A percentile compares a stretch with the other conserved stretches of the same genome.
Conservation (phyloP, 2,113 vertebrate genomes). For the Marmota flaviventris region DNA sequence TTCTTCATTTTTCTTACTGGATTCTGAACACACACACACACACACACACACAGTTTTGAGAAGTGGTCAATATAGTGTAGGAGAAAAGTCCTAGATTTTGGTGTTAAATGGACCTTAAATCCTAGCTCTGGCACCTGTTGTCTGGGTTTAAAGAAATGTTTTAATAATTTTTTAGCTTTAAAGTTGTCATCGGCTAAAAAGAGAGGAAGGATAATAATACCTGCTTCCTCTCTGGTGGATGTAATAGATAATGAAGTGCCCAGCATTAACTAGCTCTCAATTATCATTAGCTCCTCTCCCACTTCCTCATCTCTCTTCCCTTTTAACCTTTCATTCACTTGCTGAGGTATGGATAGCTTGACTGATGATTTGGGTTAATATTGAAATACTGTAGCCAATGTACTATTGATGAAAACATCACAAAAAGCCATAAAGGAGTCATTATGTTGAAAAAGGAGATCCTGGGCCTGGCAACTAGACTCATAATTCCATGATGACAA, state of each 20-base stretch:
- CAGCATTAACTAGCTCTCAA: neutral
- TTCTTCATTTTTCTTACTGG: neutral
- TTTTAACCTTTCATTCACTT: neutral
- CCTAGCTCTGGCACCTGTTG: neutral
- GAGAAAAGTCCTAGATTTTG: neutral
- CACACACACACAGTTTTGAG: neutral
- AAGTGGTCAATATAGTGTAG: neutral
- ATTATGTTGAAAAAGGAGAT: neutral
- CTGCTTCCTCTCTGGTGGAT: neutral
- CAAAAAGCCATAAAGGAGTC: neutral
- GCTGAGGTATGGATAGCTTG: neutral
- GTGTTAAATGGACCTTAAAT: neutral
- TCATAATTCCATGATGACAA: neutral
- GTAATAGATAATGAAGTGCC: neutral
- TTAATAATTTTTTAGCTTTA: neutral
- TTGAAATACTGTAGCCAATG: neutral
- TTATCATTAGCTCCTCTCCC: neutral
- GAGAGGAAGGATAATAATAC: neutral
- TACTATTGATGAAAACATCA: neutral
- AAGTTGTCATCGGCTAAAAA: neutral
- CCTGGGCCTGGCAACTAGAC: neutral
- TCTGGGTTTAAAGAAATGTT: constrained; percentile 37
- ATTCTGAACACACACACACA: neutral
- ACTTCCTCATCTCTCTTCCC: neutral
- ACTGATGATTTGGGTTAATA: neutral